phyloP scores from a whole-genome alignment of 2,797 vertebrate genomes.

The Kryptopterus vitreolus region DNA sequence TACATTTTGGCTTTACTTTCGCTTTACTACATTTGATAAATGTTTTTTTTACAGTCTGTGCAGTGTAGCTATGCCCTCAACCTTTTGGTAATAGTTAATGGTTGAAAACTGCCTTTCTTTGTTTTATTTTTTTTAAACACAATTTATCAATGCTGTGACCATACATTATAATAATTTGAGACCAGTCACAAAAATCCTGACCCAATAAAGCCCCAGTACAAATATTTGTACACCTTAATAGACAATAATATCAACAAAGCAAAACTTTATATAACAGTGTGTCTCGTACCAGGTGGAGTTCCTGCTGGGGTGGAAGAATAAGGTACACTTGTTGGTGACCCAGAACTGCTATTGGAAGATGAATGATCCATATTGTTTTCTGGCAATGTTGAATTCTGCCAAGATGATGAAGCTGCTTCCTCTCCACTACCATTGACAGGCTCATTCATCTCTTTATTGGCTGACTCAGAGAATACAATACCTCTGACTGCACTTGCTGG shows the following conservation, averaged over 20 bases:
- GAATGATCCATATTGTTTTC: constrained; percentile 30
- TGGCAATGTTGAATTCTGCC: constrained; percentile 59
- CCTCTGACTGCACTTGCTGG: constrained; percentile 55
- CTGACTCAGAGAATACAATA: constrained; percentile 56
- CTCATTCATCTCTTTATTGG: constrained; percentile 63
- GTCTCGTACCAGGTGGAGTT: constrained; percentile 66
- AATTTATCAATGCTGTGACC: background rate
- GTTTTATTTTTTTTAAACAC: background rate
- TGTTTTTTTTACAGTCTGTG: background rate
- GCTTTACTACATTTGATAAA: background rate
- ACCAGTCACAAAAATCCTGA: background rate
- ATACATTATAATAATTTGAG: background rate
- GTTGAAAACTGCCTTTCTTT: too few relatives aligned
- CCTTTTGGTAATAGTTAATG: too few relatives aligned
- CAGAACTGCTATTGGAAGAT: constrained; percentile 66
- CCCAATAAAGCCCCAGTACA: background rate
- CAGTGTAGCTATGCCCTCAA: background rate
- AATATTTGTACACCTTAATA: background rate
- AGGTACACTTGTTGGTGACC: constrained; percentile 65
- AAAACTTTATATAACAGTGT: constrained; percentile 20
- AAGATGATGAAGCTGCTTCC: background rate
- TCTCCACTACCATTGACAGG: constrained; percentile 57
- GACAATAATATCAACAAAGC: background rate
- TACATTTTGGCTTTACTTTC: too few relatives aligned
- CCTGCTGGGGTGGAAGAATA: constrained; percentile 53